phyloP scores from a whole-genome alignment of 2,113 vertebrate species.

The Ceyx cyanopectus region DNA sequence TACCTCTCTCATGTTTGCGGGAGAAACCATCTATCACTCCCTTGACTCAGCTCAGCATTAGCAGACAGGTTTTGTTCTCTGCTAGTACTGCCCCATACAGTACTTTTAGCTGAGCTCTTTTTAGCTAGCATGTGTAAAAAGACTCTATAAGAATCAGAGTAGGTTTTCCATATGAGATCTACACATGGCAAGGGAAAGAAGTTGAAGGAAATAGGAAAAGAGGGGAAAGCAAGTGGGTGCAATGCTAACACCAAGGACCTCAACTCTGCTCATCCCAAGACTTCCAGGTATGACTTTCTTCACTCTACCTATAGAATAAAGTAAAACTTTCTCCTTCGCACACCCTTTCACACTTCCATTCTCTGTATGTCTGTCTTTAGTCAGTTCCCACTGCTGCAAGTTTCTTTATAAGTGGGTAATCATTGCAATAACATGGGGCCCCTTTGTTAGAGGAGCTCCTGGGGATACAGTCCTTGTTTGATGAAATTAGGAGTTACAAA shows the following conservation, averaged over 20 bases:
- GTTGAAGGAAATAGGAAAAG: not conserved
- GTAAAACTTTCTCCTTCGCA: not conserved
- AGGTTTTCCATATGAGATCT: not conserved
- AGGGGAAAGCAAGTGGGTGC: not conserved
- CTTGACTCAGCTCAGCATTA: not conserved
- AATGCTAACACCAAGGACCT: not conserved
- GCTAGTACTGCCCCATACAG: not conserved
- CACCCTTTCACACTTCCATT: not conserved
- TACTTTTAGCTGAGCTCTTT: not conserved
- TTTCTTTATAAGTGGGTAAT: not conserved
- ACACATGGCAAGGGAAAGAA: not conserved
- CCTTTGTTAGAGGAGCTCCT: not conserved
- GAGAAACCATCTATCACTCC: not conserved
- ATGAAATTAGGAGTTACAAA: not conserved
- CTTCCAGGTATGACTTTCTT: not conserved
- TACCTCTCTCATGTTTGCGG: not conserved
- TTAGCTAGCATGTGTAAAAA: not conserved
- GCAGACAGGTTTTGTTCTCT: not conserved
- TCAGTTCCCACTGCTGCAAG: not conserved
- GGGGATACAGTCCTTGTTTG: not conserved
- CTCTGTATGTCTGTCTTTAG: not conserved
- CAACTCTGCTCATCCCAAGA: not conserved
- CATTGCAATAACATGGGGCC: fast-evolving
- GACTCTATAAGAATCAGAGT: not conserved
- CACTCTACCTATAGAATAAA: not conserved